These are phyloP conservation scores for Gerris lacustris DNA, from an alignment of 2,888 invertebrate species.

Conservation along the genomic window DNA sequence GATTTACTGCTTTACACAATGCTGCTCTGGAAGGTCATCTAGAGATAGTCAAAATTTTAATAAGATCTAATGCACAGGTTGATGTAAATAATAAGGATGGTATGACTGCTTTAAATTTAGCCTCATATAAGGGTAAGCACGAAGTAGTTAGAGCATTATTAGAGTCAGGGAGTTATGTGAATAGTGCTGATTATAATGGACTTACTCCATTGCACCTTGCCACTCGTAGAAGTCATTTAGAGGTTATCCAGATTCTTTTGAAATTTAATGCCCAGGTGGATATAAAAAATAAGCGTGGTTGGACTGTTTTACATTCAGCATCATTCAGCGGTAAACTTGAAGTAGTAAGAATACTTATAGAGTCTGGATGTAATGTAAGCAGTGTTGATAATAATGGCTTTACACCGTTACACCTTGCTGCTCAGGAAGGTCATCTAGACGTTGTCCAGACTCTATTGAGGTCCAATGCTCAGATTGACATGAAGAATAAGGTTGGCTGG, in stretches of 20 bases:
- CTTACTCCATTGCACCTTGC: constrained; percentile 3
- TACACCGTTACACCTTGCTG: constrained; percentile 2
- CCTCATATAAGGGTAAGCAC: neutral
- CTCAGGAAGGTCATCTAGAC: neutral
- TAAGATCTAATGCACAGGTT: neutral
- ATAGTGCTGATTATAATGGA: neutral
- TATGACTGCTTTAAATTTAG: neutral
- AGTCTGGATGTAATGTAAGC: neutral
- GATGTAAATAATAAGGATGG: neutral
- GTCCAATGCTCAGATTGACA: neutral
- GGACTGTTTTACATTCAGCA: neutral
- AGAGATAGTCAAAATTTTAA: neutral
- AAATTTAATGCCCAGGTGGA: neutral
- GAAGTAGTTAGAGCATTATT: neutral
- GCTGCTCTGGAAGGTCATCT: neutral
- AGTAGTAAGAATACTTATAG: neutral
- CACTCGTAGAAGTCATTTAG: neutral
- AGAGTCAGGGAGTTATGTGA: neutral
- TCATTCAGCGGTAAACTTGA: neutral
- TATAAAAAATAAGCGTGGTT: neutral
- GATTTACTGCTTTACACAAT: neutral
- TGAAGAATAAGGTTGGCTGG: constrained; percentile 1
- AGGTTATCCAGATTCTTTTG: neutral
- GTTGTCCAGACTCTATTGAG: neutral
- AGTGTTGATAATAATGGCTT: neutral